Evolutionary conservation across 2,797 vertebrate species (phyloP).

Genomic region (Microcaecilia unicolor): DNA sequence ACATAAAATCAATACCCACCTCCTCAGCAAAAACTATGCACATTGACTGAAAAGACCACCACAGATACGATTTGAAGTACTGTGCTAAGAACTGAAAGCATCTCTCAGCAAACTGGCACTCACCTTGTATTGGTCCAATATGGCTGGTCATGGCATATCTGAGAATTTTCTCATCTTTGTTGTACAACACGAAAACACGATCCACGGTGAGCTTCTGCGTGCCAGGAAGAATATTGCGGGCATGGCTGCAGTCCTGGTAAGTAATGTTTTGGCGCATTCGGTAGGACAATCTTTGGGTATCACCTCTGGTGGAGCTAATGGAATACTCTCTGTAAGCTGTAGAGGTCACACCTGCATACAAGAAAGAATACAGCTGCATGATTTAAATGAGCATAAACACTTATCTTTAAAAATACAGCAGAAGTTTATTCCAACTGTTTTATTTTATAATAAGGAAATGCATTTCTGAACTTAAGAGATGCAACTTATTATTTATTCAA

Average conservation of each 20-base stretch:
- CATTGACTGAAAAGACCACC: no score
- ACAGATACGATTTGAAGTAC: no score
- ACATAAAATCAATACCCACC: no score
- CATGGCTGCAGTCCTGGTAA: constrained; percentile 61
- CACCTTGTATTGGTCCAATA: constrained; percentile 67
- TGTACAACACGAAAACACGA: constrained; percentile 76
- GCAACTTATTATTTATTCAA: no score
- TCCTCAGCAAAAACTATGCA: no score
- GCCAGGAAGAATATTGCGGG: constrained; percentile 20
- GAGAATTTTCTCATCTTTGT: constrained; percentile 71
- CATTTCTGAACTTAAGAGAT: no score
- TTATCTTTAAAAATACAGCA: no score
- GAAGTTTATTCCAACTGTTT: no score
- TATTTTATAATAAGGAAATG: no score
- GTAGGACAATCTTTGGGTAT: constrained; percentile 69
- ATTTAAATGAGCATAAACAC: no score
- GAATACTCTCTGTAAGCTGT: constrained; percentile 64
- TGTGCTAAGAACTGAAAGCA: no score
- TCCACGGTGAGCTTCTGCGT: constrained; percentile 68
- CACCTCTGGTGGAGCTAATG: constrained; percentile 44
- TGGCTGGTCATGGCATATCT: constrained; percentile 84
- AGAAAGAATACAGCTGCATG: fast-evolving
- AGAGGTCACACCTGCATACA: constrained; percentile 63
- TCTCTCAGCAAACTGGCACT: constrained; percentile 8
- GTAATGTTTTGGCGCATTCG: constrained; percentile 79